phyloP scores from a whole-genome alignment of 2,888 invertebrate genomes.

The Luperina nickerlii region DNA sequence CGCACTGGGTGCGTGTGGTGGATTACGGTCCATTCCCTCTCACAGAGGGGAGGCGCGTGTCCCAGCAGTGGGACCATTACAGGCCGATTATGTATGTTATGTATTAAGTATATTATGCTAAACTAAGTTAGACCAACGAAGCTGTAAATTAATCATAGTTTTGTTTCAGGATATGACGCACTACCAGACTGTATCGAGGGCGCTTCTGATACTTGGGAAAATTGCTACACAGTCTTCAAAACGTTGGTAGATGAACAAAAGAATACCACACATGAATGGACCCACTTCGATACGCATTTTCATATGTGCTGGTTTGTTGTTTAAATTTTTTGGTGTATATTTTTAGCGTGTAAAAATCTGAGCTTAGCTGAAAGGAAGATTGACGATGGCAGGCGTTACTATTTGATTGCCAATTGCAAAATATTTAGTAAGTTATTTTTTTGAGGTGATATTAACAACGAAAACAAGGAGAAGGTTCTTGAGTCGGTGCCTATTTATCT shows the following conservation, averaged over 20 bases:
- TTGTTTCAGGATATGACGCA: conserved; percentile 75
- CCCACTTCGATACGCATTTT: conserved; percentile 84
- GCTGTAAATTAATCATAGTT: conserved; percentile 7
- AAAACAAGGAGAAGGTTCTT: background rate
- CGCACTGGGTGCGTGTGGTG: no score
- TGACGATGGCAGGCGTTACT: background rate
- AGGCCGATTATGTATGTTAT: no score
- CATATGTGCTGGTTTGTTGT: conserved; percentile 81
- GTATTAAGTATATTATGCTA: background rate
- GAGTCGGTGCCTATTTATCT: background rate
- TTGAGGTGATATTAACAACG: background rate
- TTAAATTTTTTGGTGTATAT: no score
- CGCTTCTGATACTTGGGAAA: conserved; percentile 76
- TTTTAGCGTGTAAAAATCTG: background rate
- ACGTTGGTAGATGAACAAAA: conserved; percentile 76
- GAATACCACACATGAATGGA: conserved; percentile 81
- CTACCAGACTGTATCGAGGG: conserved; percentile 77
- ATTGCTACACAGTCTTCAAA: conserved; percentile 79
- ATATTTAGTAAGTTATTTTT: background rate
- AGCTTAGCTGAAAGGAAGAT: background rate
- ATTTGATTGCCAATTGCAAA: background rate
- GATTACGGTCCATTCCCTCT: no score
- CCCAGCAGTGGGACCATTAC: no score
- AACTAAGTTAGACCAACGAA: background rate
- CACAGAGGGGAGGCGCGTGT: no score